Conservation (phyloP, 2,888 invertebrate species). For the Epistrophe grossulariae region DNA sequence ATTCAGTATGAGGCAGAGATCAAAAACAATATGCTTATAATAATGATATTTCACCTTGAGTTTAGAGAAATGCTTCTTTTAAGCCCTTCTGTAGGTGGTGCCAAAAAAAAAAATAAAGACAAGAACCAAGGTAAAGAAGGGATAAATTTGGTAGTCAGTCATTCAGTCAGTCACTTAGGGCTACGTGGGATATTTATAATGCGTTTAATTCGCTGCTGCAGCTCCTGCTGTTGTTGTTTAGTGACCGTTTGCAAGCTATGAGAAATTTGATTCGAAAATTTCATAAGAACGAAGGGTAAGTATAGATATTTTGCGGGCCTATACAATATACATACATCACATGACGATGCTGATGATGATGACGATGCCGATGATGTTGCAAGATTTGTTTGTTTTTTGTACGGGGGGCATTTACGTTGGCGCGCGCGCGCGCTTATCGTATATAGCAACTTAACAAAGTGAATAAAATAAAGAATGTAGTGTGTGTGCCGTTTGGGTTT, state of each 20-base stretch:
- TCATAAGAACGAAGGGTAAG: conserved; percentile 13
- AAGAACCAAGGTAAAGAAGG: conserved; percentile 17
- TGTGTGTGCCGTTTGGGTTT: conserved; percentile 24
- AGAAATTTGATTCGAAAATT: conserved; percentile 39
- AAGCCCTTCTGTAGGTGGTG: conserved; percentile 22
- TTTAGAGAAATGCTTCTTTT: too few relatives aligned
- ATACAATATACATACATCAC: neutral
- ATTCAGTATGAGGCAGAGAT: too few relatives aligned
- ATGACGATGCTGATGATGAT: conserved; percentile 41
- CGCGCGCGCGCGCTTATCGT: conserved; percentile 42
- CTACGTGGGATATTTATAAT: conserved; percentile 69
- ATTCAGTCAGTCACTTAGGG: conserved; percentile 70
- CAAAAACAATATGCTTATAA: too few relatives aligned
- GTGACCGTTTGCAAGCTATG: conserved; percentile 3
- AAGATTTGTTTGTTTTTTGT: neutral
- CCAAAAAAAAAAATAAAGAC: conserved; percentile 8
- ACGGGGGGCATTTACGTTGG: conserved; percentile 53
- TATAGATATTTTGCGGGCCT: conserved; percentile 5
- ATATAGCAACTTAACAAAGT: conserved; percentile 6
- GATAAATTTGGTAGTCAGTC: conserved; percentile 69
- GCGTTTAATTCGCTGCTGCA: conserved; percentile 62
- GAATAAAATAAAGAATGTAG: conserved; percentile 57
- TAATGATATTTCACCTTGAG: too few relatives aligned
- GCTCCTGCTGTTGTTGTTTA: conserved; percentile 12
- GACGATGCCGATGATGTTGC: conserved; percentile 42